phyloP scores from a whole-genome alignment of 2,797 vertebrate species.

The Lepilemur ruficaudatus region DNA sequence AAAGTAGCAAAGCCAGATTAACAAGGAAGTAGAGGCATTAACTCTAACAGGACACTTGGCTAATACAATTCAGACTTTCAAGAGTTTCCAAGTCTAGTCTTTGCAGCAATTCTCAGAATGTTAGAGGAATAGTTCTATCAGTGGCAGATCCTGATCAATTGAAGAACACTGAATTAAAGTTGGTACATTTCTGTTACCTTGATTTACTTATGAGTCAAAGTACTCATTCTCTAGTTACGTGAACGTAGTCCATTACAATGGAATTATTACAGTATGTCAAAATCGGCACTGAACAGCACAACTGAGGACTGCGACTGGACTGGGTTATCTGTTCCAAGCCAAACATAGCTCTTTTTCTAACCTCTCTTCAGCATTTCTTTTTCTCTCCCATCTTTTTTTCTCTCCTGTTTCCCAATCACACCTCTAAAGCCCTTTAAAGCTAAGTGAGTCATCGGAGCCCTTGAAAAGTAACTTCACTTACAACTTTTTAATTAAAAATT shows the following conservation, averaged over 20 bases:
- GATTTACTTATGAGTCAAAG: conserved; percentile 14
- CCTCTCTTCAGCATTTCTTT: not conserved
- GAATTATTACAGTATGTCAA: not conserved
- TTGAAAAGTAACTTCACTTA: conserved; percentile 22
- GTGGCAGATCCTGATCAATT: not conserved
- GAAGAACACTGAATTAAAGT: not conserved
- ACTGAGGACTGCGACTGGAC: not conserved
- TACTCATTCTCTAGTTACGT: not conserved
- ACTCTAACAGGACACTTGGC: not conserved
- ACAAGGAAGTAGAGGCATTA: not conserved
- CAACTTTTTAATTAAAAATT: conserved; percentile 24
- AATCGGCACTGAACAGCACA: not conserved
- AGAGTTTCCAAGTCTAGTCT: not conserved
- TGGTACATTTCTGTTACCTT: not conserved
- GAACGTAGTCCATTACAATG: not conserved
- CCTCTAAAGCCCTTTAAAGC: conserved; percentile 19
- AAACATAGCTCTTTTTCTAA: conserved; percentile 21
- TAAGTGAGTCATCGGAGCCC: not conserved
- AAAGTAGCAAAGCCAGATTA: not conserved
- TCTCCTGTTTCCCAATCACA: conserved; percentile 22
- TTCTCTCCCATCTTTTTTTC: not conserved
- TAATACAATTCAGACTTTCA: not conserved
- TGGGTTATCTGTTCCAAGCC: not conserved
- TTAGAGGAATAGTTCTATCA: not conserved
- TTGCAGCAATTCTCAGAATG: not conserved